Evolutionary conservation across 2,888 invertebrate genomes (phyloP), one percentile per base, ranked within the genome.

Genomic region (Tetragonula carbonaria): DNA sequence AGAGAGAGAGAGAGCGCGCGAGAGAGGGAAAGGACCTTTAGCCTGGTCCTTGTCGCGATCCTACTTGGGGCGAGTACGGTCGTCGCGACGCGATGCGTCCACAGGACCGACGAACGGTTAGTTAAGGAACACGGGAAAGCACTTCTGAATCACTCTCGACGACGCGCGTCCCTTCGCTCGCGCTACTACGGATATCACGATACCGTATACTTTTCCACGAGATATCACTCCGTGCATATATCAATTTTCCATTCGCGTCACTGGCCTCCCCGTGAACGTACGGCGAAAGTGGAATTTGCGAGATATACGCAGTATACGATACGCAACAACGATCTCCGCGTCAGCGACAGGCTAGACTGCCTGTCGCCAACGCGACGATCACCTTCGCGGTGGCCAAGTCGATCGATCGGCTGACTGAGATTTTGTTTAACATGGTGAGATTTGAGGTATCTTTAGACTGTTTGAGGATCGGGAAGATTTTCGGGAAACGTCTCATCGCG

Each of bases 51-150:
- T 86, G 74, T 83, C 84, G 79, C 71, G 80, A 81, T 80, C 74
- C 67, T 73, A 65, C 78, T 75, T 55, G 77, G 84, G 86, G 86
- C 86, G 78, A 86, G 82, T 74, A 80, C 79, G 88, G 86, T 72
- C 88, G 86, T 86, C 88, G 88, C 84, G 88, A 86, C 88, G 85
- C 85, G 86, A 77, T 85, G 85, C 86, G 88, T 88, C 88, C 88
- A 68, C 85, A 81, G 88, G 88, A 88, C 87, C 87, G 86, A 89
- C 86, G 91, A 92, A 90, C 88, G 90, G 90, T 88, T 90, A 93
- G 93, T 94, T 94, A 94, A 94, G 94, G 93, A 94, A 94, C 94
- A 94, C 91, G 94, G 90, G 93, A 94, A 94, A 94, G 94, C 94
- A 94, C 94, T 94, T 94, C 92, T 93, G 91, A 93, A 90, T 90